Percentiles rank a stretch among this genome's conserved stretches.
phyloP scores from a whole-genome alignment of 2,113 vertebrate genomes.

The Blennius ocellaris region DNA sequence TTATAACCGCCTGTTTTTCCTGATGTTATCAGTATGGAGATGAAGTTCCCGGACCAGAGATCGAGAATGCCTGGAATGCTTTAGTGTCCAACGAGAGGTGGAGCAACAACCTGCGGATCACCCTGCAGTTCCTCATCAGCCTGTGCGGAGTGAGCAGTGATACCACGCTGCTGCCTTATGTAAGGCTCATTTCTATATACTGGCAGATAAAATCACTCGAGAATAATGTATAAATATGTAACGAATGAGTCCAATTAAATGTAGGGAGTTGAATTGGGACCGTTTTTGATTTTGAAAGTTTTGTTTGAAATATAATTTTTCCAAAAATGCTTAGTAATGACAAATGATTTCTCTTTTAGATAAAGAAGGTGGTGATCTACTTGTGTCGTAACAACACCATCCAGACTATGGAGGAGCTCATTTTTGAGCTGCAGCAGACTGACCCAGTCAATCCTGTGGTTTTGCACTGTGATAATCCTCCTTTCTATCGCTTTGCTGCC shows the following conservation, averaged over 20 bases:
- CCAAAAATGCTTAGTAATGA: no score
- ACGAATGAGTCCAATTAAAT: no score
- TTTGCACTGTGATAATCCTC: slow-evolving; percentile 96
- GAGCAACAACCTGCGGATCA: slow-evolving; percentile 95
- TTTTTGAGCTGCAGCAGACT: slow-evolving; percentile 98
- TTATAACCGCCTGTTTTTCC: not conserved
- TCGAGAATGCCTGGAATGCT: slow-evolving; percentile 98
- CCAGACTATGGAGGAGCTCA: slow-evolving; percentile 98
- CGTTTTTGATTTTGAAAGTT: no score
- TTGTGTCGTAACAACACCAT: slow-evolving; percentile 98
- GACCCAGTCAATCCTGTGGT: slow-evolving; percentile 98
- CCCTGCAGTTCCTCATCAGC: slow-evolving; percentile 96
- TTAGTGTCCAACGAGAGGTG: slow-evolving; percentile 97
- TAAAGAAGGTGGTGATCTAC: slow-evolving; percentile 98
- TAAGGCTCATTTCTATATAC: slow-evolving; percentile 77
- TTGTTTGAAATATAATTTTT: no score
- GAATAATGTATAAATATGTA: no score
- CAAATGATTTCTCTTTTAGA: slow-evolving; percentile 85
- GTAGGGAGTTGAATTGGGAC: no score
- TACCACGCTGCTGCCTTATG: slow-evolving; percentile 92
- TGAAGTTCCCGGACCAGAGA: slow-evolving; percentile 95
- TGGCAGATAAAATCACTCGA: no score
- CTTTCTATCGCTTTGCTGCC: slow-evolving; percentile 95
- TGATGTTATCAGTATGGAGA: slow-evolving; percentile 89
- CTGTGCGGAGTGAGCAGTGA: slow-evolving; percentile 98